A percentile compares a stretch with the other conserved stretches of the same genome.
These are phyloP conservation scores for Herpailurus yagouaroundi DNA, from an alignment of 2,113 vertebrate genomes.

Conservation along the genomic window DNA sequence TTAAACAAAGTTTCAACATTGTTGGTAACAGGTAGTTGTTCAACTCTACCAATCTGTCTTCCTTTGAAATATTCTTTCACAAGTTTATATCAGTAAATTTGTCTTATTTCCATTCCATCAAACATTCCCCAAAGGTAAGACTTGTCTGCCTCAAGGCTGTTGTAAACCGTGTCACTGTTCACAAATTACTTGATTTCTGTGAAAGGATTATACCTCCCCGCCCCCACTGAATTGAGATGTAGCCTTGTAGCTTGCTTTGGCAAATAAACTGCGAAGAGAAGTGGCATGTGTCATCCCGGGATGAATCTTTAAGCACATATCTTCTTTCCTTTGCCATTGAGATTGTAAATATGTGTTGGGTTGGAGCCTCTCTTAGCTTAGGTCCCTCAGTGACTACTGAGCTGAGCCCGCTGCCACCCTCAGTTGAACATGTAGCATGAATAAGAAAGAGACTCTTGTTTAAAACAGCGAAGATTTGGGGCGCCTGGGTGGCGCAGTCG, in stretches of 20 bases:
- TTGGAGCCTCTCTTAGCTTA: background rate
- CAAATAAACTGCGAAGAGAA: background rate
- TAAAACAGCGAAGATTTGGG: background rate
- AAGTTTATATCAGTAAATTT: background rate
- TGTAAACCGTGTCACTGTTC: background rate
- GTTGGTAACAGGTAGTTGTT: background rate
- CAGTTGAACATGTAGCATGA: background rate
- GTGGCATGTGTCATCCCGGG: background rate
- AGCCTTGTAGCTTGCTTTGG: background rate
- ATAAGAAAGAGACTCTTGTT: background rate
- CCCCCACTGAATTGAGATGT: background rate
- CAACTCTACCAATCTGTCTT: background rate
- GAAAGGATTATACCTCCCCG: background rate
- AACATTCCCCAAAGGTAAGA: background rate
- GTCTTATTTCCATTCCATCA: background rate
- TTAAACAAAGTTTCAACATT: background rate
- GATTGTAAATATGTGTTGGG: background rate
- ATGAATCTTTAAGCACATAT: background rate
- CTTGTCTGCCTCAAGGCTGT: background rate
- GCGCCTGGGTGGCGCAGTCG: too few relatives aligned
- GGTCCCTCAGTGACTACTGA: background rate
- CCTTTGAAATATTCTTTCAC: conserved; percentile 24
- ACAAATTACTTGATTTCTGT: background rate
- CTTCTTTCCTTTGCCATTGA: background rate
- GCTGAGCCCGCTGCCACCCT: background rate